Conservation (phyloP, 2,888 invertebrate species). For the Ethmia dodecea region DNA sequence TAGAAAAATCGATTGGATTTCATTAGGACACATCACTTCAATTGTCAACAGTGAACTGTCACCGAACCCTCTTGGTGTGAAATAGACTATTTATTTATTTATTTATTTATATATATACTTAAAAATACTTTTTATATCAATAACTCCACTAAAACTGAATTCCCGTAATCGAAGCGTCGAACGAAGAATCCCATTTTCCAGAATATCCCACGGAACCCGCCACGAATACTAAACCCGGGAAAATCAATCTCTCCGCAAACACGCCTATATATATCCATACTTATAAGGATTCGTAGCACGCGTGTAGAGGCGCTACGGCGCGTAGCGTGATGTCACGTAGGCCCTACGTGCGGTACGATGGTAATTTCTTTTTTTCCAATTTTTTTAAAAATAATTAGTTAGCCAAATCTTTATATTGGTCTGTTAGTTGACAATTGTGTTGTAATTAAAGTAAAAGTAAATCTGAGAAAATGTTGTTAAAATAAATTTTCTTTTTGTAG, state of each 20-base stretch:
- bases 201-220: conserved; percentile 30
- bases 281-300: conserved; percentile 28
- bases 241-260: conserved; percentile 38
- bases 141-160: conserved; percentile 15
- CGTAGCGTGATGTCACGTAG: conserved; percentile 53
- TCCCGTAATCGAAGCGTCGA: conserved; percentile 17
- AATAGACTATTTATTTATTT: background rate
- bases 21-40: no score
- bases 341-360: conserved; percentile 30
- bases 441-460: no score
- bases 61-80: background rate
- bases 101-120: background rate
- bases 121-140: background rate
- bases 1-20: no score
- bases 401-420: no score
- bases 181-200: conserved; percentile 27
- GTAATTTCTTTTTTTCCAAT: no score
- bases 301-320: conserved; percentile 28
- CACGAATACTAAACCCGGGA: conserved; percentile 35
- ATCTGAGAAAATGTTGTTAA: no score
- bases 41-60: no score
- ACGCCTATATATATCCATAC: conserved; percentile 8
- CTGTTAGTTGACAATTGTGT: no score
- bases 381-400: no score
- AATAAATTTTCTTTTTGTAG: no score